These are phyloP conservation scores for Caenorhabditis japonica DNA, from an alignment of 2,888 invertebrate genomes.

Conservation along the genomic window DNA sequence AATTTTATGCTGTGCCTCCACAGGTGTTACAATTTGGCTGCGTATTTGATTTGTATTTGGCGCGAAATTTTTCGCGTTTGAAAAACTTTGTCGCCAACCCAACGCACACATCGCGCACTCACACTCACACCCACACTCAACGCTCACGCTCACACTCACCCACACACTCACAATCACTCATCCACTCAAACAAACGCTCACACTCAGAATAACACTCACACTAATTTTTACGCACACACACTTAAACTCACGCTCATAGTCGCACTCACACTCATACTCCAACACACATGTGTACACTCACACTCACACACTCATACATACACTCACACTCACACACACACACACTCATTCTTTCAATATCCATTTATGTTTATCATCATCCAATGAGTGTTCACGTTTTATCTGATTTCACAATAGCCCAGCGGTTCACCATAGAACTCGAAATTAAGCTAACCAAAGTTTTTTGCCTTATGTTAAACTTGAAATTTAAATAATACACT, in stretches of 20 bases:
- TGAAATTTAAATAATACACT: neutral
- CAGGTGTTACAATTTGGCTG: no score
- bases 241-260: slow-evolving; percentile 7
- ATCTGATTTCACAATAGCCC: no score
- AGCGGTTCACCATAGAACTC: no score
- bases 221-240: neutral
- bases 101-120: neutral
- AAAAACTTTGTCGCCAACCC: no score
- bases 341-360: no score
- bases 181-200: neutral
- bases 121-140: neutral
- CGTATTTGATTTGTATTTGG: no score
- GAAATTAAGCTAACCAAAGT: no score
- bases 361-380: neutral
- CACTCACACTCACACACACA: slow-evolving; percentile 1
- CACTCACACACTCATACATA: slow-evolving; percentile 1
- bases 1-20: no score
- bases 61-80: no score
- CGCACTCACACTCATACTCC: neutral
- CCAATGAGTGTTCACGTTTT: no score
- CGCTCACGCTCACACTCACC: no score
- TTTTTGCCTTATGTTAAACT: no score
- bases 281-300: slow-evolving; percentile 1
- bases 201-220: neutral
- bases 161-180: neutral